Evolutionary conservation across 2,888 invertebrate species (phyloP), one percentile per base, ranked within the genome.

Genomic region (Drosophila affinis): DNA sequence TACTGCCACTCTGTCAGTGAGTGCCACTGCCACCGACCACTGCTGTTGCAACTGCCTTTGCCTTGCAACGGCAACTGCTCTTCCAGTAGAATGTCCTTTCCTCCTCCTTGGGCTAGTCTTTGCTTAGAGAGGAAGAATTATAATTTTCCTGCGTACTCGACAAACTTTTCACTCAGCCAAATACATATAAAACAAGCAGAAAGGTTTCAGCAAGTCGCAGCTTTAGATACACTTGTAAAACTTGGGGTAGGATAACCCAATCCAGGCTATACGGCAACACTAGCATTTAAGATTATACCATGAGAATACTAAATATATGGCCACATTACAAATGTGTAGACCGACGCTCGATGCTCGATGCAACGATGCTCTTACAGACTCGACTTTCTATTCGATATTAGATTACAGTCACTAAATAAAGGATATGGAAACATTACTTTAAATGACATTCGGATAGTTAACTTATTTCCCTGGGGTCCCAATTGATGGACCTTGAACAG

Each of bases 91-190:
- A 48, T 34, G 63, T 65, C 65, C 65, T 49, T 64, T 54, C 47
- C 71, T 54, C 47, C 71, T 59, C 27, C 51, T 47, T 59, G 27
- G 68, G 27, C 76, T 64, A 70, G 63, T 65, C 52, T 59, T 75
- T 83, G 78, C 77, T 76, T 76, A 62, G 59, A 59, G 39, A 75
- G 80, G 83, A 83, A 82, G 78, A 76, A 64, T 65, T 75, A 78
- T 83, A 86, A 83, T 82, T 83, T 83, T 83, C 80, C 86, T 82
- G 86, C 69, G 62, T 71, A 59, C 65, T 64, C 65, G 45, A 21
- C 45, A 55, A 67, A 67, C 65, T 67, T 51, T 71, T 67, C 55
- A 67, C 65, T 67, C 55, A 55, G 34, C 49, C 63, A 24, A 44
- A 49, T 24, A 47, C 32, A 48, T 18, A 39, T 18, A 21, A 39